These are phyloP conservation scores for Thryonomys swinderianus DNA, from an alignment of 2,113 vertebrate species.

Conservation along the genomic window DNA sequence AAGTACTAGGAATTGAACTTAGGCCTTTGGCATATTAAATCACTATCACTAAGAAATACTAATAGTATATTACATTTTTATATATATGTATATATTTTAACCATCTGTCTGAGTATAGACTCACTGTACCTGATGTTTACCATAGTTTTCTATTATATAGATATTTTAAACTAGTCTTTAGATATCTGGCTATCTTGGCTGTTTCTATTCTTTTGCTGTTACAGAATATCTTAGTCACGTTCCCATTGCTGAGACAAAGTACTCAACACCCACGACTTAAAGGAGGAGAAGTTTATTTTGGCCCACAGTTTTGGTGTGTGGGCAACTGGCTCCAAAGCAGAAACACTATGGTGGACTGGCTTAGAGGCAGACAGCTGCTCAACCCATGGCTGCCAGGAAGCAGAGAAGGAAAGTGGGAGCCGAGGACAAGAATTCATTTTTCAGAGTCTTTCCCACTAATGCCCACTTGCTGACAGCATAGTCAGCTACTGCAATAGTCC, in stretches of 20 bases:
- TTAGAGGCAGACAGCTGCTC: background rate
- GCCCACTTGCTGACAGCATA: background rate
- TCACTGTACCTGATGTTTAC: background rate
- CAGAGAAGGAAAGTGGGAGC: background rate
- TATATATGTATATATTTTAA: background rate
- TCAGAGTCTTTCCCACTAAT: background rate
- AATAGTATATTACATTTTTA: no score
- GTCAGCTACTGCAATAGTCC: background rate
- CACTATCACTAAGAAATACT: background rate
- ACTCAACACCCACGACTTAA: background rate
- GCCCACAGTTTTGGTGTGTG: background rate
- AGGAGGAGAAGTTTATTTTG: background rate
- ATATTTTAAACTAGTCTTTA: background rate
- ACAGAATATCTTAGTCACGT: background rate
- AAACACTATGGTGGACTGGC: background rate
- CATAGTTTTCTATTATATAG: background rate
- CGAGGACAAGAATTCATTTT: background rate
- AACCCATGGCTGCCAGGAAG: background rate
- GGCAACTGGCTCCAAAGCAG: background rate
- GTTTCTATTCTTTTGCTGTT: conserved; percentile 11
- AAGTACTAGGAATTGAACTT: background rate
- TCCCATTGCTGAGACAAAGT: background rate
- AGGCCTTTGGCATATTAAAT: background rate
- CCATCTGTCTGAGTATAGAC: background rate
- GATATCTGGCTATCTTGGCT: background rate